Evolutionary conservation across 2,888 invertebrate genomes (phyloP).

Genomic region (Apotomis capreana): DNA sequence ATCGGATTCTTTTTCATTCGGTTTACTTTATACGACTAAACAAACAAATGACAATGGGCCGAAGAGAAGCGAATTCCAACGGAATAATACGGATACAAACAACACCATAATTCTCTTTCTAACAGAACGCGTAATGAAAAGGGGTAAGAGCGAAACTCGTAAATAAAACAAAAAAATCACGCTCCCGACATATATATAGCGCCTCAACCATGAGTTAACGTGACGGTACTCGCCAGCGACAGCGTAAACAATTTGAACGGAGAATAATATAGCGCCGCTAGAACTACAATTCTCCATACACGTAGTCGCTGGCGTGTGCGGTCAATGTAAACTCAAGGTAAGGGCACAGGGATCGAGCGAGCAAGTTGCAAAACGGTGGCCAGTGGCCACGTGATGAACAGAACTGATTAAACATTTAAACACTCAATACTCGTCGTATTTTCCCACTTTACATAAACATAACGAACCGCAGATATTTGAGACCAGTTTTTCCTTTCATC

Average conservation of each 20-base stretch:
- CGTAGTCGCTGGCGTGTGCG: too few relatives aligned
- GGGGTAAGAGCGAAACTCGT: slow-evolving; percentile 11
- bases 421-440: not conserved
- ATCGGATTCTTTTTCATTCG: slow-evolving; percentile 9
- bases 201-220: not conserved
- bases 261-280: too few relatives aligned
- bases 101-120: slow-evolving; percentile 25
- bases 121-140: slow-evolving; percentile 14
- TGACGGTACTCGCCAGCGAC: too few relatives aligned
- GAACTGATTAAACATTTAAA: slow-evolving; percentile 14
- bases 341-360: not conserved
- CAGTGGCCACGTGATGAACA: slow-evolving; percentile 15
- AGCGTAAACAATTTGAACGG: too few relatives aligned
- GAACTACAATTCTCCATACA: too few relatives aligned
- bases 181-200: slow-evolving; percentile 9
- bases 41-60: slow-evolving; percentile 18
- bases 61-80: not conserved
- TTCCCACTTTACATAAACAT: not conserved
- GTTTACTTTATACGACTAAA: slow-evolving; percentile 18
- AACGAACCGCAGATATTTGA: not conserved
- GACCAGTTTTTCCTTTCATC: not conserved
- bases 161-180: slow-evolving; percentile 28
- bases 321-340: too few relatives aligned
- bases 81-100: slow-evolving; percentile 15
- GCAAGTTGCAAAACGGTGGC: slow-evolving; percentile 11